Evolutionary conservation across 2,888 invertebrate genomes (phyloP), one percentile per base, ranked within the genome.

Genomic region (Cacoxenus indagator): DNA sequence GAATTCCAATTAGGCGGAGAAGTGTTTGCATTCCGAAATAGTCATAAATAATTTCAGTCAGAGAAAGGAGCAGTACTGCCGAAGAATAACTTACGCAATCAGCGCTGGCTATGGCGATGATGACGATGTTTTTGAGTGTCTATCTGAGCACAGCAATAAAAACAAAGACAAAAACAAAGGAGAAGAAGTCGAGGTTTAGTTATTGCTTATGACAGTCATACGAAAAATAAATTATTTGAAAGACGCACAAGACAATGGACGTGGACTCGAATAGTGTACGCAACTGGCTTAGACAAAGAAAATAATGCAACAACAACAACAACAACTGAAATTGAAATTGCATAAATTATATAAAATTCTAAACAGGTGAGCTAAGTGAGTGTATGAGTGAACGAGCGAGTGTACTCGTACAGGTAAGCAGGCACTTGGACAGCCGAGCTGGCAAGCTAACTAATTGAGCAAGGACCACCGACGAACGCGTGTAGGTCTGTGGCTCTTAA

Each of bases 1-100:
- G 79, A 83, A 83, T 83, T 83, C 82, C 84, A 84, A 83, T 84
- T 83, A 84, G 81, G 81, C 77, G 76, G 75, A 82, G 78, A 74
- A 71, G 72, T 73, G 76, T 77, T 71, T 76, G 76, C 74, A 77
- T 78, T 75, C 67, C 70, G 71, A 76, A 76, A 71, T 66, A 81
- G 77, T 76, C 83, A 81, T 83, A 81, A 81, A 81, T 83, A 81
- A 83, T 81, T 83, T 81, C 78, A 79, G 79, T 81, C 78, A 79
- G 19, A 62, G 22, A 61, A 37, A 51, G 51, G 46, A 51, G 51
- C 11, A 22, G 22, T 11, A 22, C 17, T 4, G 22, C 19, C 3
- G 51, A 5, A 22, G 22, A 22, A 19, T 9, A 59, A 59, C 19
- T 59, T 59, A 59, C 19, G 59, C 59, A 59, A 59, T 59, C 59